phyloP scores from a whole-genome alignment of 2,113 vertebrate genomes.

The Centropus bengalensis region DNA sequence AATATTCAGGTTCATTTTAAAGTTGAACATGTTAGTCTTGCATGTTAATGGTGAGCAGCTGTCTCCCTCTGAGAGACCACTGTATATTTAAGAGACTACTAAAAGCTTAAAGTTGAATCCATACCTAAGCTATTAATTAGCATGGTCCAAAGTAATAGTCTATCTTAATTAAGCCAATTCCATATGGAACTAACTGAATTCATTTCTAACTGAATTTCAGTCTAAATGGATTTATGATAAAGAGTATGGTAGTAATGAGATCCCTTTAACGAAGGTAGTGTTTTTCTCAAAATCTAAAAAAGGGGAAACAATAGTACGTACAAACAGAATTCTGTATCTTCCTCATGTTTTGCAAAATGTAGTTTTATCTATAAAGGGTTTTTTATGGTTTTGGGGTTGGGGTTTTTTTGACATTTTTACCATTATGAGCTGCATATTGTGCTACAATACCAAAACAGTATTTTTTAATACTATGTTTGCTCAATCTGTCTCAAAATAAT shows the following conservation, averaged over 20 bases:
- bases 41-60: not conserved
- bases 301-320: not conserved
- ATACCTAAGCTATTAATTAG: slow-evolving; percentile 39
- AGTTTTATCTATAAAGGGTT: not conserved
- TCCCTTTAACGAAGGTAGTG: not conserved
- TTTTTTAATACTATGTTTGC: not conserved
- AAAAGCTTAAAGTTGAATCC: not conserved
- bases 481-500: not conserved
- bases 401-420: not conserved
- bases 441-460: not conserved
- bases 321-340: not conserved
- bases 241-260: not conserved
- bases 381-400: too few species aligned
- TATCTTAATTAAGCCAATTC: slow-evolving; percentile 40
- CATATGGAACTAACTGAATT: slow-evolving; percentile 1
- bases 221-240: not conserved
- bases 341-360: not conserved
- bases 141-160: slow-evolving; percentile 15
- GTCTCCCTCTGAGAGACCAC: not conserved
- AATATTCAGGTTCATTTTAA: not conserved
- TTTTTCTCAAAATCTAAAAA: slow-evolving; percentile 3
- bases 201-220: slow-evolving; percentile 3
- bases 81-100: not conserved
- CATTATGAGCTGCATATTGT: not conserved
- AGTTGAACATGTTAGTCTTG: not conserved